Evolutionary conservation across 2,888 invertebrate genomes (phyloP), one percentile per base, ranked within the genome.

Genomic region (Sinohyriopsis cumingii): DNA sequence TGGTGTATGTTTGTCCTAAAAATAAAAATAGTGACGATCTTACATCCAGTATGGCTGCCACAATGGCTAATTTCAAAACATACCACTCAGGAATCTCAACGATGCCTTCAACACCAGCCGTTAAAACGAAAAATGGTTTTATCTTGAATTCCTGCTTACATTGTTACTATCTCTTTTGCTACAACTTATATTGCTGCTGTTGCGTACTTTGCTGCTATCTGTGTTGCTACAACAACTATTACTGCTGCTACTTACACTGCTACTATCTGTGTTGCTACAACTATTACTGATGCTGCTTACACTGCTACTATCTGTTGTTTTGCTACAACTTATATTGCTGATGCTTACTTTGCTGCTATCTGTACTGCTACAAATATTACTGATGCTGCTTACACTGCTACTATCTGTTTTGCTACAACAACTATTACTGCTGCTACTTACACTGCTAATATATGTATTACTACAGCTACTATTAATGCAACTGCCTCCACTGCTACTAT

Each of bases 141-240:
- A 28, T 28, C 28, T 28, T 28, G 28, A 28, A 28, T 57, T 28
- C 59, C 66, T 59, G 59, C 66, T 59, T 59, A 64, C 65, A 69
- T 65, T 65, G 65, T 54, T 64, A 69, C 65, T 64, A 69, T 65
- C 59, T 59, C 59, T 65, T 55, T 65, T 69, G 59, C 69, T 65
- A 65, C 69, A 65, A 65, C 69, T 69, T 54, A 65, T 69, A 65
- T 65, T 59, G 60, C 59, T 65, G 65, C 65, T 20, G 65, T 65
- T 69, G 54, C 69, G 45, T 28, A 24, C 28, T 7, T 7, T 7
- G 28, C 7, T 57, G 59, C 45, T 67, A 59, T 24, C 24, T 5
- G 28, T 65, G 60, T 55, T 33, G 28, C 18, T 60, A 71, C 55
- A 54, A 67, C 59, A 54, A 65, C 25, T 67, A 67, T 54, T 55